A percentile compares a stretch with the other conserved stretches of the same genome.
Conservation (phyloP, 35 echinoderm and acorn worm genomes). For the Holothuria glaberrima region DNA sequence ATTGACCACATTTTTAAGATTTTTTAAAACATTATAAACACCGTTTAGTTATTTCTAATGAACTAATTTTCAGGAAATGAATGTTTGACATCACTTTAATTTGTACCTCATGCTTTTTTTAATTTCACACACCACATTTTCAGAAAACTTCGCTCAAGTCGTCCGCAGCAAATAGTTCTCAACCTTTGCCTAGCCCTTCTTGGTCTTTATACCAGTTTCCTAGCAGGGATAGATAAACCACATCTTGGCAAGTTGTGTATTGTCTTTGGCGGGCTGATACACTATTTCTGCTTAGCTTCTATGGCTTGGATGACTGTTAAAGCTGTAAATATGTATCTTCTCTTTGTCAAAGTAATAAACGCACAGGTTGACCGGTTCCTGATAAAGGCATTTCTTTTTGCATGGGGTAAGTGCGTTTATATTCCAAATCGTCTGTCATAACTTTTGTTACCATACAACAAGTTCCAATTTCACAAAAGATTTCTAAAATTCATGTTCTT, state of each 20-base stretch:
- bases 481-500: no score
- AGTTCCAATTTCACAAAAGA: no score
- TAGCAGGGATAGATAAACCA: background rate
- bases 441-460: no score
- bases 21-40: no score
- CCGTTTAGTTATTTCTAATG: no score
- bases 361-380: background rate
- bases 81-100: no score
- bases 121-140: background rate
- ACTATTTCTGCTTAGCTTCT: background rate
- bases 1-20: no score
- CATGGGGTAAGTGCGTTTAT: slow-evolving; percentile 3
- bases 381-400: slow-evolving; percentile 12
- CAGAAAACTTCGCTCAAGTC: background rate
- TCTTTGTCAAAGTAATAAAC: background rate
- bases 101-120: no score
- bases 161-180: background rate
- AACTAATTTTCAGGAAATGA: no score
- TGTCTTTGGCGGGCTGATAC: background rate
- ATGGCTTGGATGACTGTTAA: slow-evolving; percentile 16
- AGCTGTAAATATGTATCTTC: slow-evolving; percentile 30
- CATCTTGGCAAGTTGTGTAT: background rate
- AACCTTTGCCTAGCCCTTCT: slow-evolving; percentile 1
- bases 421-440: no score
- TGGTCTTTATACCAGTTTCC: background rate